Percentiles rank a stretch among this genome's conserved stretches.
Evolutionary conservation across 53 echinoderm and acorn worm species (phyloP).

Genomic region (Echinometra lucunter): DNA sequence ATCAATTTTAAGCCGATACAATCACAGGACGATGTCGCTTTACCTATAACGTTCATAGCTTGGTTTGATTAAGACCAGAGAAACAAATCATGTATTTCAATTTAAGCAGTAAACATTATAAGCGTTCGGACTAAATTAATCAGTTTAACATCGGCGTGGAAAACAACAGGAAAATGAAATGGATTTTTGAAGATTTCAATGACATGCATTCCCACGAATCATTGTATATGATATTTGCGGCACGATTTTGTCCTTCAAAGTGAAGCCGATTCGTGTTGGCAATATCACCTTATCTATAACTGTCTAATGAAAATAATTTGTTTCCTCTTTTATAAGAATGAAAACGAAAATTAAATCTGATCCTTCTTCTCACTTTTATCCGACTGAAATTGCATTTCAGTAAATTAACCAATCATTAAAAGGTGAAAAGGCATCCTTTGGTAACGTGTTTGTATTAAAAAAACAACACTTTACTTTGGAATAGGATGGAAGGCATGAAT

Average conservation of each 20-base stretch:
- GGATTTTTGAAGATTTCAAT: neutral
- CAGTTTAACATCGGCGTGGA: neutral
- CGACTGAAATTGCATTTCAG: neutral
- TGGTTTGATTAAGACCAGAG: too few species aligned
- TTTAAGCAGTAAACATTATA: too few species aligned
- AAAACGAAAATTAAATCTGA: too few species aligned
- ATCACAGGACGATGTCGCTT: neutral
- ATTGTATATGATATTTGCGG: neutral
- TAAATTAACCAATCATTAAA: neutral
- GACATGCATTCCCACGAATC: neutral
- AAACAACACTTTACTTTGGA: neutral
- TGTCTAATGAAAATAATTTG: too few species aligned
- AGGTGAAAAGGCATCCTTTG: neutral
- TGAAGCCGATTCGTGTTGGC: neutral
- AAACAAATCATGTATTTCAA: too few species aligned
- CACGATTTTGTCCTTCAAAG: neutral
- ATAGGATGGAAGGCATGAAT: too few species aligned
- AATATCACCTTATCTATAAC: too few species aligned
- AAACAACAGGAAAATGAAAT: neutral
- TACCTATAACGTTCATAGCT: neutral
- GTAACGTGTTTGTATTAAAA: neutral
- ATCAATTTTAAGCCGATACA: neutral
- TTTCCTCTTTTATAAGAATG: too few species aligned
- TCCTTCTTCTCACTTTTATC: neutral
- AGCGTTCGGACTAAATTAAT: neutral